These are phyloP conservation scores for Ennomos quercinarius DNA, from an alignment of 2,888 invertebrate species.

Conservation along the genomic window DNA sequence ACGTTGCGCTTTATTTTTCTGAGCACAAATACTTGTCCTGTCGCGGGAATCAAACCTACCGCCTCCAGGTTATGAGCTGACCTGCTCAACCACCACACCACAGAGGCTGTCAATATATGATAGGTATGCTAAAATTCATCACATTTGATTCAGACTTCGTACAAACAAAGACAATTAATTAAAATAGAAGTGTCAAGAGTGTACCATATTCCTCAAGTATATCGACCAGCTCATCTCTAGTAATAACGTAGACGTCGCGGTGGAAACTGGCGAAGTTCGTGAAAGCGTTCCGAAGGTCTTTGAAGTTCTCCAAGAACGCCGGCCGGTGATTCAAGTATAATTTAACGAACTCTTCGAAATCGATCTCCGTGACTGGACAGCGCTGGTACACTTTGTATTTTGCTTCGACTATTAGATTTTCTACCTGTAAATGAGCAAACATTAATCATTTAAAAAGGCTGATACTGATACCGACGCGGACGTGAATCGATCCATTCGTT, in stretches of 20 bases:
- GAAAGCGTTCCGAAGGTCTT: conserved; percentile 79
- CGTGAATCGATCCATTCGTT: no score
- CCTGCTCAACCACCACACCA: no score
- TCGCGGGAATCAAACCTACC: no score
- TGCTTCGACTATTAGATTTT: conserved; percentile 86
- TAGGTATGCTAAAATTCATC: no score
- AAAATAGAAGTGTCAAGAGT: neutral
- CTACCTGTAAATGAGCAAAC: conserved; percentile 70
- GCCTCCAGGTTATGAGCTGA: no score
- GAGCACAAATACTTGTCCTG: no score
- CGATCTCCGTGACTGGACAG: conserved; percentile 81
- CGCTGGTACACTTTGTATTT: conserved; percentile 80
- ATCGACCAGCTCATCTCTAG: conserved; percentile 71
- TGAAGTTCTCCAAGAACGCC: conserved; percentile 79
- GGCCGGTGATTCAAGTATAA: conserved; percentile 89
- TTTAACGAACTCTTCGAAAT: conserved; percentile 88
- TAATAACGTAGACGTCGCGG: conserved; percentile 52
- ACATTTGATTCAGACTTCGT: no score
- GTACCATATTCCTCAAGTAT: conserved; percentile 66
- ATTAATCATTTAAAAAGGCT: neutral
- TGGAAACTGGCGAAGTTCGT: conserved; percentile 60
- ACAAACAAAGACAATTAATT: no score
- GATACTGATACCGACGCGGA: no score
- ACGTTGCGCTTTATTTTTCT: no score
- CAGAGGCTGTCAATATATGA: no score